Base-by-base conservation (phyloP, 1,140 invertebrate species). In the Pararge aegeria region DNA sequence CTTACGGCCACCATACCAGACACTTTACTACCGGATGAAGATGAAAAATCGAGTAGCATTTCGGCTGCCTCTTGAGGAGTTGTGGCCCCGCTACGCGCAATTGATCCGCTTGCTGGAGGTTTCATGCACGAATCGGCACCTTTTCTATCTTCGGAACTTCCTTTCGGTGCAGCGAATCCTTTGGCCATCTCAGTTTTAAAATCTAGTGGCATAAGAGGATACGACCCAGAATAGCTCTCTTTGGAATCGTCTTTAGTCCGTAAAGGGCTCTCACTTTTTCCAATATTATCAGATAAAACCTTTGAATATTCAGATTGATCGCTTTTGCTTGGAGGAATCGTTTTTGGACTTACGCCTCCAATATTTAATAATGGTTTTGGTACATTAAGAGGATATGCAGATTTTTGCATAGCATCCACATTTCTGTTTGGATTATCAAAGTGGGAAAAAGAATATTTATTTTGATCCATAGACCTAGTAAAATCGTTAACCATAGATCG, bases 41-140 rank as follows among this genome's bases (percentile, higher is more conserved):
- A 91, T 0, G 93, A 93, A 69, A 94, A 93, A 63, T 94, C 93
- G 37, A 94, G 64, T 5, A 94, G 61, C 86, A 94, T 92, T 63
- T 94, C 93, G 0, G 92, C 90, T 0, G 91, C 91, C 64, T 94
- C 93, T 63, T 93, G 92, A 0, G 91, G 90, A 44, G 90, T 90
- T 0, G 92, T 90, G 0, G 89, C 78, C 0, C 83, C 83, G 44
- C 84, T 87, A 0, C 83, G 61, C 0, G 84, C 73, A 5, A 88
- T 84, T 0, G 82, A 64, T 0, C 82, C 83, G 21, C 82, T 83
- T 0, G 80, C 77, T 0, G 89, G 85, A 4, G 85, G 87, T 55
- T 90, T 89, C 87, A 90, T 90, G 53, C 82, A 84, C 5, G 83
- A 74, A 57, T 90, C 87, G 0, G 85, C 76, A 0, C 83, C 80